Base-by-base conservation (phyloP, 2,797 vertebrate species). In the Chloroceryle inda region DNA sequence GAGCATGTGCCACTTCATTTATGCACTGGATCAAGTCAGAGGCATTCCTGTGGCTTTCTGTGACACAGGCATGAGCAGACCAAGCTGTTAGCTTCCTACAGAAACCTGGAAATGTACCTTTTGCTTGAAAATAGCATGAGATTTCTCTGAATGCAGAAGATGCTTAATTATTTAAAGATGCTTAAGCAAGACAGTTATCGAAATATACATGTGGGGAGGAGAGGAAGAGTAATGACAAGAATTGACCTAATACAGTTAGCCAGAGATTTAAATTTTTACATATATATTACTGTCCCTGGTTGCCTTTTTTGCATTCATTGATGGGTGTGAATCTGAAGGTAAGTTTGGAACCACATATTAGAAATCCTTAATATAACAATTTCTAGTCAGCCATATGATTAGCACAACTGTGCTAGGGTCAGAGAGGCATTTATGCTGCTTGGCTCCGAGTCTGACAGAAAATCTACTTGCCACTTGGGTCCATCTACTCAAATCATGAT, bases 101-200 rank as follows among this genome's bases (percentile, higher is more conserved):
- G 75, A 80, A 85, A 59, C 27, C 50, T 89, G 18, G 55, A 92
- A 87, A 69, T 82, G 5, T 33, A 45, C 24, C 22, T 69, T 91
- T 74, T 83, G 31, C 53, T 89, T 89, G 31, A 91, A 85, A 63
- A 64, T 33, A 63, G 37, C 59, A 37, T 55, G 11, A 71, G 45
- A 59, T 27, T 67, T 92, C 23, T 52, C 53, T 64, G 75, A 75
- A 77, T 55, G 15, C 22, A 66, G 55, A 94, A 79, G 40, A 5
- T 14, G 3, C 52, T 89, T 42, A 74, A 82, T 79, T 87, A 91
- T 85, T 94, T 91, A 87, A 89, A 91, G 59, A 31, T 88, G 31
- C 78, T 80, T 91, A 62, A 91, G 37, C n/a, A 71, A 74, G 27
- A 19, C 58, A 64, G 38, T 83, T 89, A 42, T 50, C 64, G 93